Conservation (phyloP, 2,113 vertebrate species). For the Gila orcuttii region DNA sequence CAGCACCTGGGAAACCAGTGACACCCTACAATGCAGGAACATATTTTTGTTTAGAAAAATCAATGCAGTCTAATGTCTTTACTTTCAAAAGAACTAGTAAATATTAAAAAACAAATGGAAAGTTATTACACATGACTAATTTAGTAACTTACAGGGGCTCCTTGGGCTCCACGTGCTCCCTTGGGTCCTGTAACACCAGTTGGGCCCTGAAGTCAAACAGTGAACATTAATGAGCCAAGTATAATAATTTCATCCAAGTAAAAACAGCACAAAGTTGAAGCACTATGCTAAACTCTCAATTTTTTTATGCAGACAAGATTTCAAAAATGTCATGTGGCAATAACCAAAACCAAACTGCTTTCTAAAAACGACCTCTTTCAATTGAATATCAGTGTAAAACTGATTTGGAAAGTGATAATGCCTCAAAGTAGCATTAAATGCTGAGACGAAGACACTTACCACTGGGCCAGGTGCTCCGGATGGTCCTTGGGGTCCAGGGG, state of each 20-base stretch:
- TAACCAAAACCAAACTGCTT: neutral
- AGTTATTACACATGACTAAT: neutral
- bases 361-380: neutral
- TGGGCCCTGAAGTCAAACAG: constrained; percentile 80
- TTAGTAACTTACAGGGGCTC: constrained; percentile 84
- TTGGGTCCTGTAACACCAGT: constrained; percentile 92
- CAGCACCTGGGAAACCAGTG: constrained; percentile 95
- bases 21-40: constrained; percentile 80
- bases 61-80: neutral
- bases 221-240: neutral
- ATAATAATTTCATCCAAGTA: neutral
- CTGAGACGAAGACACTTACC: constrained; percentile 70
- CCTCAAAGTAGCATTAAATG: neutral
- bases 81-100: neutral
- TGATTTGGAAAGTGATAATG: neutral
- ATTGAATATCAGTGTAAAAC: neutral
- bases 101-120: neutral
- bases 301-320: neutral
- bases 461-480: constrained; percentile 96
- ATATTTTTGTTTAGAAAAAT: neutral
- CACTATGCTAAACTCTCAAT: neutral
- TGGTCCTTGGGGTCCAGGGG: constrained; percentile 90
- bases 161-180: constrained; percentile 93
- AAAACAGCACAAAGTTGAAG: neutral
- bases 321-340: neutral